Conservation (phyloP, 2,113 vertebrate species). For the Urocitellus parryii region DNA sequence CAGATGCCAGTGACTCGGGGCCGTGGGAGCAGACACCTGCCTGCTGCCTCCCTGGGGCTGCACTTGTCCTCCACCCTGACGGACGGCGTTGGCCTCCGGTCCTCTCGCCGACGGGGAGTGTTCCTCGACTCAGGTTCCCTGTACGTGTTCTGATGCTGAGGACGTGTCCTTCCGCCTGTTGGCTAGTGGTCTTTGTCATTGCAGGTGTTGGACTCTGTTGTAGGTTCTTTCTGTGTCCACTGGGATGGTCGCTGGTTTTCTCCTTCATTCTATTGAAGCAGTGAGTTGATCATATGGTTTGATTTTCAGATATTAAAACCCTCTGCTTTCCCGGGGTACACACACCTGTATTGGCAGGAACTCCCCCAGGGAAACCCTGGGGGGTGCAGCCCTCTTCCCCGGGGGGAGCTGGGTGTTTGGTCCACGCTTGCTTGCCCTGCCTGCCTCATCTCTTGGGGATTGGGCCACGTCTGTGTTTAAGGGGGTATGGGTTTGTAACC, state of each 20-base stretch:
- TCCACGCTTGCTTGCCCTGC: too few relatives aligned
- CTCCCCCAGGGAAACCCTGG: background rate
- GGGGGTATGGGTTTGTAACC: background rate
- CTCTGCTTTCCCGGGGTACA: background rate
- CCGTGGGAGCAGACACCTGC: background rate
- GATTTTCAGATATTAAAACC: background rate
- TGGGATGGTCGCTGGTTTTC: background rate
- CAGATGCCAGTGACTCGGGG: background rate
- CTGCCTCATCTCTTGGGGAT: background rate
- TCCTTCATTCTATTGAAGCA: background rate
- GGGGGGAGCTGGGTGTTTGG: background rate
- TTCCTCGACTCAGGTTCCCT: too few relatives aligned
- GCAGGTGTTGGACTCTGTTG: background rate
- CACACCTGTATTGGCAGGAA: background rate
- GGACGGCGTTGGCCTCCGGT: too few relatives aligned
- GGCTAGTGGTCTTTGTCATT: background rate
- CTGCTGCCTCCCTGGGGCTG: too few relatives aligned
- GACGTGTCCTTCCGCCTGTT: too few relatives aligned
- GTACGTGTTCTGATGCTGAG: too few relatives aligned
- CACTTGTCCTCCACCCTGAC: too few relatives aligned
- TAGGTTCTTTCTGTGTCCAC: background rate
- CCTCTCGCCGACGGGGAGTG: too few relatives aligned
- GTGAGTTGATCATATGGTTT: background rate
- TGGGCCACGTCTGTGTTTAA: background rate
- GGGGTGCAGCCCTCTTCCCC: too few relatives aligned